These are phyloP conservation scores for Physella acuta DNA, from an alignment of 1,140 invertebrate species.

Conservation along the genomic window DNA sequence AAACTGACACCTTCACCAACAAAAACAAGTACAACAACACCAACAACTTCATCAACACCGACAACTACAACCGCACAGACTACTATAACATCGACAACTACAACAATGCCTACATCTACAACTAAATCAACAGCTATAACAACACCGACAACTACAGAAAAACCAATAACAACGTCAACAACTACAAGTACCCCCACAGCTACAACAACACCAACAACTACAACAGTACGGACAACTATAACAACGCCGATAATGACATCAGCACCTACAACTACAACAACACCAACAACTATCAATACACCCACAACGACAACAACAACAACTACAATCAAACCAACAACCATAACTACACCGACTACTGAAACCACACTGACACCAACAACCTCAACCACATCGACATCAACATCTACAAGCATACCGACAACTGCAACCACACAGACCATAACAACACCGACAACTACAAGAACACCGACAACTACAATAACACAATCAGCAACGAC, in stretches of 20 bases:
- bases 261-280: not conserved
- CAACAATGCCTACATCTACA: not conserved
- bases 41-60: conserved; percentile 6
- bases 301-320: too few relatives aligned
- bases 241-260: not conserved
- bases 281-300: too few relatives aligned
- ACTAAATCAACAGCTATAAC: not conserved
- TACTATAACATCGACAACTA: not conserved
- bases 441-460: too few relatives aligned
- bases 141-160: not conserved
- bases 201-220: not conserved
- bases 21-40: not conserved
- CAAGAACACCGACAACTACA: too few relatives aligned
- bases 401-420: too few relatives aligned
- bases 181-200: not conserved
- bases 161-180: conserved; percentile 1
- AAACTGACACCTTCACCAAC: too few relatives aligned
- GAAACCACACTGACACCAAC: too few relatives aligned
- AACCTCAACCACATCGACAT: too few relatives aligned
- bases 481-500: too few relatives aligned
- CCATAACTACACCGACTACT: too few relatives aligned
- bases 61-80: not conserved
- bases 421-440: too few relatives aligned
- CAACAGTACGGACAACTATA: not conserved
- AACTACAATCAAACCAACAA: too few relatives aligned